Conservation (phyloP, 1,140 invertebrate genomes). For the Propsilocerus akamusi region DNA sequence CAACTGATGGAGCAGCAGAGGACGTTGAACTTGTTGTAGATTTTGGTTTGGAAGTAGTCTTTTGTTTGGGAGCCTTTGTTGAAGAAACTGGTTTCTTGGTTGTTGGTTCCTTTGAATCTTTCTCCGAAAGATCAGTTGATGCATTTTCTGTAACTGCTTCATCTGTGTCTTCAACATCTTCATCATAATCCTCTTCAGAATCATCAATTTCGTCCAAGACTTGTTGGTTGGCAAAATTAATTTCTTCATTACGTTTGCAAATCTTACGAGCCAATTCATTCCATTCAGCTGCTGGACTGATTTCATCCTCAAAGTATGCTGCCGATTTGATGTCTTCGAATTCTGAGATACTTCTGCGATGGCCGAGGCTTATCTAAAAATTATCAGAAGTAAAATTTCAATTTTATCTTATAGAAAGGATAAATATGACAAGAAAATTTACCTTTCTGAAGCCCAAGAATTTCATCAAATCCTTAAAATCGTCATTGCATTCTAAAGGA, state of each 20-base stretch:
- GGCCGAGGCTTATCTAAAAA: neutral
- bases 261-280: conserved; percentile 15
- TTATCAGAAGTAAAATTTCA: conserved; percentile 7
- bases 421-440: neutral
- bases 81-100: neutral
- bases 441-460: conserved; percentile 24
- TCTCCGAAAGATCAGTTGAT: conserved; percentile 11
- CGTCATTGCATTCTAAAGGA: conserved; percentile 37
- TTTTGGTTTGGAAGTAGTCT: neutral
- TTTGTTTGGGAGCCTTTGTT: neutral
- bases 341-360: neutral
- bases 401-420: conserved; percentile 24
- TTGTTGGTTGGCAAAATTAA: conserved; percentile 7
- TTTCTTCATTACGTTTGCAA: conserved; percentile 15
- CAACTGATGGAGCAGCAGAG: neutral
- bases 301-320: neutral
- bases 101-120: too few relatives aligned
- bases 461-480: conserved; percentile 34
- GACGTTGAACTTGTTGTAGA: neutral
- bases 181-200: conserved; percentile 11
- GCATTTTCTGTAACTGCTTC: conserved; percentile 12
- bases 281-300: conserved; percentile 11
- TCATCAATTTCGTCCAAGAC: conserved; percentile 25
- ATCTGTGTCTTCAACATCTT: conserved; percentile 16
- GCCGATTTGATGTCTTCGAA: neutral